Percentiles rank a stretch among this genome's conserved stretches.
Evolutionary conservation across 2,797 vertebrate genomes (phyloP).

Genomic region (Myiotriccus ornatus): DNA sequence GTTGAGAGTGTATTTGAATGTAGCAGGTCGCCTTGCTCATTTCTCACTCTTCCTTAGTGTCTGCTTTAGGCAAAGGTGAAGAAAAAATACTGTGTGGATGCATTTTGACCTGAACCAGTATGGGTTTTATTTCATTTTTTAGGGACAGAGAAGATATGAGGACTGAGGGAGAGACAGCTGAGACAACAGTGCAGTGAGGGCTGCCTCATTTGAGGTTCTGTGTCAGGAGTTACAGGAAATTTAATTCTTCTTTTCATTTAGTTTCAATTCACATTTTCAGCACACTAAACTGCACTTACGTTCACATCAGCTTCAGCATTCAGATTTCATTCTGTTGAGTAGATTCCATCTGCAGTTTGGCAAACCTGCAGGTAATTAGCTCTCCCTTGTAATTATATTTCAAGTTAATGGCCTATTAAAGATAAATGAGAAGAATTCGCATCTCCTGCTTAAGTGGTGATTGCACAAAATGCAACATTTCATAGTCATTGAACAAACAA

Average conservation of each 20-base stretch:
- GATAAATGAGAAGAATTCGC: conserved; percentile 11
- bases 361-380: conserved; percentile 51
- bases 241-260: not conserved
- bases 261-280: not conserved
- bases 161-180: not conserved
- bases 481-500: conserved; percentile 43
- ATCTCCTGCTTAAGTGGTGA: conserved; percentile 23
- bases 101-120: not conserved
- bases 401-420: conserved; percentile 59
- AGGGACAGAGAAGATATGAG: not conserved
- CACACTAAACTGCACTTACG: not conserved
- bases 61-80: not conserved
- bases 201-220: not conserved
- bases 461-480: conserved; percentile 6
- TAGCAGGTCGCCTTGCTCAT: not conserved
- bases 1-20: not conserved
- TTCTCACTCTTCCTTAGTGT: not conserved
- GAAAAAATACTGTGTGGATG: not conserved
- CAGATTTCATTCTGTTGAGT: conserved; percentile 15
- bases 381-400: conserved; percentile 54
- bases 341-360: conserved; percentile 46
- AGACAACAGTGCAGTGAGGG: rapidly evolving
- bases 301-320: not conserved
- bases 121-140: not conserved
- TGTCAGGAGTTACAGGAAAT: not conserved